phyloP scores from a whole-genome alignment of 2,797 vertebrate genomes.

The Squalus acanthias region DNA sequence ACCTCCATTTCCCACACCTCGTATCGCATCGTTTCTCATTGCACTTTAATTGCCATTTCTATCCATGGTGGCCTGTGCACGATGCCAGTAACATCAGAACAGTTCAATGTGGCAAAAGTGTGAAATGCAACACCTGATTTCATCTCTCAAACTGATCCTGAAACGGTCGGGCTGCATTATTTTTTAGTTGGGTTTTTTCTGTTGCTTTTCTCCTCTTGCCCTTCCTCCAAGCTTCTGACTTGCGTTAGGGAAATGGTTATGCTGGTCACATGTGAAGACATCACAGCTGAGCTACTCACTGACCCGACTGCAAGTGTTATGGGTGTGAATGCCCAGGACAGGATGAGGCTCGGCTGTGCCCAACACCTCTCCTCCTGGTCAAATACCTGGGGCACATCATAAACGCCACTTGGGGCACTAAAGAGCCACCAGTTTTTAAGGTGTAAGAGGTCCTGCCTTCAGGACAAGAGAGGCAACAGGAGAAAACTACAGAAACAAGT shows the following conservation, averaged over 20 bases:
- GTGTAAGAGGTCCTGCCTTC: not conserved
- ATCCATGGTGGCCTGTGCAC: not conserved
- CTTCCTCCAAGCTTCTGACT: not conserved
- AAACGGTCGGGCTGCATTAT: not conserved
- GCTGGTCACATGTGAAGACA: not conserved
- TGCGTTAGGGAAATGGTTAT: not conserved
- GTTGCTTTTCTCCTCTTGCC: not conserved
- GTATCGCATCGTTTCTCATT: not conserved
- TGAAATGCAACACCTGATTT: not conserved
- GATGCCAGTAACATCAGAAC: not conserved
- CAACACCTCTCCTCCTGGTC: not conserved
- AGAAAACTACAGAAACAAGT: not conserved
- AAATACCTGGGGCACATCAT: not conserved
- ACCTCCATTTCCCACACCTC: not conserved
- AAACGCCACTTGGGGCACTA: not conserved
- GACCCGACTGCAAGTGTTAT: not conserved
- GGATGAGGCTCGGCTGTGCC: not conserved
- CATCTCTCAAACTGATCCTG: not conserved
- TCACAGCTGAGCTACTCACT: not conserved
- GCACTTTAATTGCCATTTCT: not conserved
- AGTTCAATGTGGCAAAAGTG: not conserved
- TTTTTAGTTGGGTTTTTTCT: not conserved
- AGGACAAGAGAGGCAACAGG: not conserved
- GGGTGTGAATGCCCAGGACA: not conserved
- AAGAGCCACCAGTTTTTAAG: not conserved